Percentiles rank a stretch among this genome's conserved stretches.
Evolutionary conservation across 2,797 vertebrate genomes (phyloP).

Genomic region (Galaxias olidus): DNA sequence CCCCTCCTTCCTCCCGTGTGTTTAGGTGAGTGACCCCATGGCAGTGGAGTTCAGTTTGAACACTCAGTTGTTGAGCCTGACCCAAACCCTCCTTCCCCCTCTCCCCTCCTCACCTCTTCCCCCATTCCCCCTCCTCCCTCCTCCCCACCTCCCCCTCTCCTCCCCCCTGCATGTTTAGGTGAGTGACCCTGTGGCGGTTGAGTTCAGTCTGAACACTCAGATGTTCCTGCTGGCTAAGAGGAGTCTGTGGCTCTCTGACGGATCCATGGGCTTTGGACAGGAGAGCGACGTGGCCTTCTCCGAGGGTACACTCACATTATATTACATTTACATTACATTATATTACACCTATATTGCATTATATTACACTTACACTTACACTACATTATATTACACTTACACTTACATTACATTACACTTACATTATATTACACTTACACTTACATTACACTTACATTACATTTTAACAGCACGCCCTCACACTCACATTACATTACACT

Average conservation of each 20-base stretch:
- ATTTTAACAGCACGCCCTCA: too few relatives aligned
- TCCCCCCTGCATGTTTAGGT: slow-evolving; percentile 71
- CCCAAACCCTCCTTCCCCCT: not conserved
- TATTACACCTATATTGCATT: too few relatives aligned
- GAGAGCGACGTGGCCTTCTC: slow-evolving; percentile 88
- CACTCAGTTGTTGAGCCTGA: slow-evolving; percentile 91
- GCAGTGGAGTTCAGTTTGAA: slow-evolving; percentile 93
- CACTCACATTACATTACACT: too few relatives aligned
- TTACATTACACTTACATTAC: too few relatives aligned
- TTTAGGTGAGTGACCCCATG: slow-evolving; percentile 94
- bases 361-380: too few relatives aligned
- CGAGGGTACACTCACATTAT: slow-evolving; percentile 76
- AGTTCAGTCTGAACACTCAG: slow-evolving; percentile 94
- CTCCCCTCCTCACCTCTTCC: not conserved
- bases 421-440: too few relatives aligned
- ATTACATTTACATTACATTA: not conserved
- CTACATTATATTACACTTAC: too few relatives aligned
- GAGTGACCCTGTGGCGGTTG: slow-evolving; percentile 92
- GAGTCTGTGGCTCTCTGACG: slow-evolving; percentile 90
- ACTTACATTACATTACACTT: too few relatives aligned
- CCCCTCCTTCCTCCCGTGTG: not conserved
- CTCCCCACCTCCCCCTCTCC: not conserved
- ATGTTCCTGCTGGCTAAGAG: slow-evolving; percentile 91
- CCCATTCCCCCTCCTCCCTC: too few relatives aligned
- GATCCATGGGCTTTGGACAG: slow-evolving; percentile 91